Evolutionary conservation across 2,888 invertebrate genomes (phyloP).

Genomic region (Smittia sp.): DNA sequence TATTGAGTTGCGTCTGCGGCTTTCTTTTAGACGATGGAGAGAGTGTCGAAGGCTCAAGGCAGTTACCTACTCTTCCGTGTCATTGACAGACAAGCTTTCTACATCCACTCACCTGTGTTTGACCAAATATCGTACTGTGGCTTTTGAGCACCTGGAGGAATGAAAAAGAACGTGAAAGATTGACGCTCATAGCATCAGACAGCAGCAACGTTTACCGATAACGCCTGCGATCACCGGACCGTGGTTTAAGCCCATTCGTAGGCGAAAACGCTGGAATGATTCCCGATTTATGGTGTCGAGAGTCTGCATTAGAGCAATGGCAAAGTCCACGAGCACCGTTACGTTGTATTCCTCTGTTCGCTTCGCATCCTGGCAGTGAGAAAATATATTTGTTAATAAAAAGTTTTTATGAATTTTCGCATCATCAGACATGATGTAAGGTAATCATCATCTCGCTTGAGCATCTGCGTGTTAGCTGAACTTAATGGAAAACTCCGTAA

Average conservation of each 20-base stretch:
- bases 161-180: not conserved
- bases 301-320: conserved; percentile 85
- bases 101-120: conserved; percentile 61
- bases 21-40: no score
- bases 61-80: no score
- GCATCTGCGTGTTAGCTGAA: not conserved
- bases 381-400: not conserved
- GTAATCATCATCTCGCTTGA: not conserved
- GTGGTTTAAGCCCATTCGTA: conserved; percentile 70
- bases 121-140: conserved; percentile 99
- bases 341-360: conserved; percentile 84
- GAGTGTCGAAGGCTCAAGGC: no score
- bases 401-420: no score
- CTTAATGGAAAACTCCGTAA: conserved; percentile 8
- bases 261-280: conserved; percentile 93
- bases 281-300: conserved; percentile 94
- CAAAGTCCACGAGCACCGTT: conserved; percentile 89
- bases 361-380: conserved; percentile 61
- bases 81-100: not conserved
- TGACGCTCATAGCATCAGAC: conserved; percentile 48
- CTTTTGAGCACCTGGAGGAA: conserved; percentile 81
- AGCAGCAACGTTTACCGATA: conserved; percentile 63
- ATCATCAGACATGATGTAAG: no score
- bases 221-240: conserved; percentile 67
- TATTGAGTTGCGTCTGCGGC: no score